Base-by-base conservation (phyloP, 2,797 vertebrate genomes). In the Florisuga fusca region DNA sequence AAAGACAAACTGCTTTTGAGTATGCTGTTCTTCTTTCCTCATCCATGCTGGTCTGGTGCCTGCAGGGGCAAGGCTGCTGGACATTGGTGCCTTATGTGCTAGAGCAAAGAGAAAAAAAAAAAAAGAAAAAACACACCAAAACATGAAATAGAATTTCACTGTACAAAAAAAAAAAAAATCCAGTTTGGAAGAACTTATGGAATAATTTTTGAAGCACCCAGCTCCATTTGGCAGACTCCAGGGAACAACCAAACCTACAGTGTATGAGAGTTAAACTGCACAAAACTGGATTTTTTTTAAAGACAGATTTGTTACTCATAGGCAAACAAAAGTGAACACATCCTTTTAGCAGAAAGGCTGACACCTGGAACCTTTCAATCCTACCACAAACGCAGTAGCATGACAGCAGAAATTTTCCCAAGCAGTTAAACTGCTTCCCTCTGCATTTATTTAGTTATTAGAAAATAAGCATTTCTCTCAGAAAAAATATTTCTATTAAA, bases 1-100 rank as follows among this genome's bases (percentile, higher is more conserved):
- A 96, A 97, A 98, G 31, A 98, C 89, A 95, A 98, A 98, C 1
- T 93, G 91, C 68, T 94, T 96, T 38, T 96, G 94, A 63, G 87
- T 3, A 7, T 51, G 63, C 57, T 64, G 50, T 22, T 80, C 95
- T n/a, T n/a, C n/a, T 53, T 78, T 96, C 80, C 51, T 94, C 66
- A 10, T 67, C 96, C 96, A 97, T 22, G 87, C 73, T 2, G 88
- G 93, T 12, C 78, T 63, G 15, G 58, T 3, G 10, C 63, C 76
- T 73, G 81, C 84, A 31, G 83, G 57, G 33, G 31, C n/a, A 84
- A 13, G 48, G 48, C 5, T 93, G 68, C 67, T 83, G 48, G 63
- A 31, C 45, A 29, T 23, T 18, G 89, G 6, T 50, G 48, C 61
- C 67, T 85, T 57, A 23, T 81, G 61, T 73, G 89, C 98, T 98